A percentile compares a stretch with the other conserved stretches of the same genome.
Evolutionary conservation across 2,797 vertebrate genomes (phyloP).

Genomic region (Propithecus deckenii): DNA sequence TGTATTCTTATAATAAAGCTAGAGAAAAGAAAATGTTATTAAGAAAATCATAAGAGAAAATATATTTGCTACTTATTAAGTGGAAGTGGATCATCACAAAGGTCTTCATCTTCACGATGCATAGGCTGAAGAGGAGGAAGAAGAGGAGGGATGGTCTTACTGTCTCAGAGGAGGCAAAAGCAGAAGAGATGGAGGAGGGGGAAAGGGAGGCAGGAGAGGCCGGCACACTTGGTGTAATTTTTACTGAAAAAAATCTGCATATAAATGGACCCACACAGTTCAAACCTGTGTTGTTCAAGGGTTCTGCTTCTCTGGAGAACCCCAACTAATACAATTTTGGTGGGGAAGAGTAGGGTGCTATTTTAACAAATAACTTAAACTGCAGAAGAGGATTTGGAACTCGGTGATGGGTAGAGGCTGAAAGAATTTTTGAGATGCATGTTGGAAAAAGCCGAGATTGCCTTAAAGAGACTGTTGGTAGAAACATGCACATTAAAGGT

Average conservation of each 20-base stretch:
- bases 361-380: neutral
- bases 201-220: neutral
- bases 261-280: neutral
- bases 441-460: neutral
- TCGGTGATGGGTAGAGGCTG: neutral
- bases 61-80: neutral
- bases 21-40: neutral
- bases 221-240: neutral
- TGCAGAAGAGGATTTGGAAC: neutral
- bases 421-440: neutral
- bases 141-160: neutral
- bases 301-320: neutral
- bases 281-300: neutral
- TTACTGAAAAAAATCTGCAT: neutral
- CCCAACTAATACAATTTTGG: too few species aligned
- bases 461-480: neutral
- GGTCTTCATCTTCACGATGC: neutral
- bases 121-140: neutral
- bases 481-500: neutral
- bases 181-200: neutral
- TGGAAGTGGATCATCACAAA: neutral
- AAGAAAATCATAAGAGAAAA: neutral
- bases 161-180: neutral
- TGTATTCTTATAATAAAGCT: neutral
- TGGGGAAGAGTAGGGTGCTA: neutral